A percentile compares a stretch with the other conserved stretches of the same genome.
Conservation (phyloP, 2,888 invertebrate genomes). For the Herminia tarsipennalis region DNA sequence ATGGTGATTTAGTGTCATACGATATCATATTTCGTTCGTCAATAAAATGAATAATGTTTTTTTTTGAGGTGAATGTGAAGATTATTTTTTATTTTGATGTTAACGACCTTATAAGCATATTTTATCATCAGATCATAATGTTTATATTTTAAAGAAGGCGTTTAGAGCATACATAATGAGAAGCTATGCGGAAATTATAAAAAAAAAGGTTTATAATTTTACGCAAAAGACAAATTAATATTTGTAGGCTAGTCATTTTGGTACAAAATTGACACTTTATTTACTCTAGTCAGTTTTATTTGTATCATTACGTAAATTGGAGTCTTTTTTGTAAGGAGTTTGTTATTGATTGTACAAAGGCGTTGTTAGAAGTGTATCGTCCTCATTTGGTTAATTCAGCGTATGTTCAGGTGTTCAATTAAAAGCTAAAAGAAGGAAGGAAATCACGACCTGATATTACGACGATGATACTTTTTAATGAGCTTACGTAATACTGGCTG, state of each 20-base stretch:
- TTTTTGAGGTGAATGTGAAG: slow-evolving; percentile 17
- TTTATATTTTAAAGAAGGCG: slow-evolving; percentile 8
- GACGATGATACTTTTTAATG: slow-evolving; percentile 75
- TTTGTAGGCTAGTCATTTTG: too few species aligned
- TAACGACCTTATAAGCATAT: slow-evolving; percentile 20
- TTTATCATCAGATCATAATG: slow-evolving; percentile 21
- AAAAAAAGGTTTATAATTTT: too few species aligned
- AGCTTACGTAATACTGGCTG: slow-evolving; percentile 49
- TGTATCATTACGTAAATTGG: background rate
- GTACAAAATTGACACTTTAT: too few species aligned
- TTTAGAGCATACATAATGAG: slow-evolving; percentile 2
- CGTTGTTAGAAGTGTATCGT: slow-evolving; percentile 49
- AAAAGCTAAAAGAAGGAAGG: slow-evolving; percentile 75
- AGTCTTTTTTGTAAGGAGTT: slow-evolving; percentile 12
- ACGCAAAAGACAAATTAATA: too few species aligned
- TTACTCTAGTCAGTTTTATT: too few species aligned
- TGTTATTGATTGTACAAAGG: slow-evolving; percentile 38
- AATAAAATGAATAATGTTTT: slow-evolving; percentile 21
- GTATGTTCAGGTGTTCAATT: slow-evolving; percentile 72
- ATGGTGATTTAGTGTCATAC: slow-evolving; percentile 38
- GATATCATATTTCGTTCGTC: slow-evolving; percentile 33
- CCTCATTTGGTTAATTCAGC: slow-evolving; percentile 82
- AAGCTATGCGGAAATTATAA: too few species aligned
- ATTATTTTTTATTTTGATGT: slow-evolving; percentile 21
- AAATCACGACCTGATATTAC: slow-evolving; percentile 79